Evolutionary conservation across 2,888 invertebrate species (phyloP).

Genomic region (Alentia gelatinosa): DNA sequence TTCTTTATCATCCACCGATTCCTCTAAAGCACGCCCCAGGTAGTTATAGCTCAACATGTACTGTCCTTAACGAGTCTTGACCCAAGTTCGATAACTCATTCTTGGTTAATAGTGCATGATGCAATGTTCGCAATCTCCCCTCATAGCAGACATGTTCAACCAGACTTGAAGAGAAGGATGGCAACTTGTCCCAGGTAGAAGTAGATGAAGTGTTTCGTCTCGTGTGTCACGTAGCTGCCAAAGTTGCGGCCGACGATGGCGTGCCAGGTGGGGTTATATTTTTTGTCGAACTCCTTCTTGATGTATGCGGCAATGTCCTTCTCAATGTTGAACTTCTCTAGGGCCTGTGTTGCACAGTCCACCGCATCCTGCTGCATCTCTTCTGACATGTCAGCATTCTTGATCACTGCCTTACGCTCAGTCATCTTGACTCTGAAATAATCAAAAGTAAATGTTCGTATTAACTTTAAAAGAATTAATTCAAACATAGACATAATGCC

Average conservation of each 20-base stretch:
- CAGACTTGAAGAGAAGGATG: conserved; percentile 98
- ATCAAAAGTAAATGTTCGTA: too few species aligned
- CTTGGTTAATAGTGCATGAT: too few species aligned
- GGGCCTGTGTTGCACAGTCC: conserved; percentile 98
- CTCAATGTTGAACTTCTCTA: conserved; percentile 99
- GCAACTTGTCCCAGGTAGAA: conserved; percentile 99
- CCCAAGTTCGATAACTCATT: too few species aligned
- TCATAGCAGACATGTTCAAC: conserved; percentile 83
- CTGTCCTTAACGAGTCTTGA: too few species aligned
- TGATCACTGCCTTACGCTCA: conserved; percentile 94
- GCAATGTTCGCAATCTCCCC: too few species aligned
- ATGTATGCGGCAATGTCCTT: conserved; percentile 99
- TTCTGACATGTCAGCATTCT: conserved; percentile 99
- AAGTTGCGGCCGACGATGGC: conserved; percentile 99
- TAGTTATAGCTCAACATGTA: too few species aligned
- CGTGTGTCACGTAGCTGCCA: conserved; percentile 98
- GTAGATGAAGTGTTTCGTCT: conserved; percentile 99
- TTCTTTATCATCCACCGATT: too few species aligned
- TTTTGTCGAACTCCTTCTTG: conserved; percentile 99
- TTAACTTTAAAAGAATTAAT: too few species aligned
- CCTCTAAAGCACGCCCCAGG: too few species aligned
- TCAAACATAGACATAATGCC: too few species aligned
- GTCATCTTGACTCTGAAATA: conserved; percentile 63
- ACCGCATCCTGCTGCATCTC: conserved; percentile 99
- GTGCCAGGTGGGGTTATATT: conserved; percentile 99